Evolutionary conservation across 1,140 invertebrate genomes (phyloP).

Genomic region (Thalassaphorura encarpata): DNA sequence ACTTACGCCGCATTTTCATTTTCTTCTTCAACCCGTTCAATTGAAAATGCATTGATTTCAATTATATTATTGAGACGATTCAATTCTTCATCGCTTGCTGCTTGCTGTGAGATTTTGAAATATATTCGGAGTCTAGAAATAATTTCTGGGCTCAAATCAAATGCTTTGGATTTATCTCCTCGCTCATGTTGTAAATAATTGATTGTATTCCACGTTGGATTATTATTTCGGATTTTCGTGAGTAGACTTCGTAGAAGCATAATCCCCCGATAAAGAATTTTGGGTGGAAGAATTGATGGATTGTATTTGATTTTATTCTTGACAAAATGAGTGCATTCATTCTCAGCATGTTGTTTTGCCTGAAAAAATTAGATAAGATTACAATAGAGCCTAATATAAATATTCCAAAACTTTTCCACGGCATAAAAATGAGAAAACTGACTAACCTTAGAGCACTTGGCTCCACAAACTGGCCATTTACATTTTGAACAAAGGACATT

Average conservation of each 20-base stretch:
- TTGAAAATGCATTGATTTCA: conserved; percentile 1
- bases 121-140: neutral
- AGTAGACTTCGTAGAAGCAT: neutral
- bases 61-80: neutral
- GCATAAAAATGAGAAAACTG: too few relatives aligned
- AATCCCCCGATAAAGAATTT: neutral
- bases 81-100: neutral
- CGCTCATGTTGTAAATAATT: neutral
- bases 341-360: conserved; percentile 51
- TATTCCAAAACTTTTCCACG: too few relatives aligned
- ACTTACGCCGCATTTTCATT: neutral
- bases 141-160: neutral
- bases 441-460: too few relatives aligned
- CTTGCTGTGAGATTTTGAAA: neutral
- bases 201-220: neutral
- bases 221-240: neutral
- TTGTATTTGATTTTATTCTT: conserved; percentile 32
- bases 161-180: neutral
- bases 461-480: too few relatives aligned
- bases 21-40: neutral
- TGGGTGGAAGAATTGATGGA: neutral
- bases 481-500: too few relatives aligned
- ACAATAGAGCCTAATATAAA: too few relatives aligned
- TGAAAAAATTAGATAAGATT: too few relatives aligned
- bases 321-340: conserved; percentile 56